Evolutionary conservation across 2,888 invertebrate genomes (phyloP).

Genomic region (Ariolimax columbianus): DNA sequence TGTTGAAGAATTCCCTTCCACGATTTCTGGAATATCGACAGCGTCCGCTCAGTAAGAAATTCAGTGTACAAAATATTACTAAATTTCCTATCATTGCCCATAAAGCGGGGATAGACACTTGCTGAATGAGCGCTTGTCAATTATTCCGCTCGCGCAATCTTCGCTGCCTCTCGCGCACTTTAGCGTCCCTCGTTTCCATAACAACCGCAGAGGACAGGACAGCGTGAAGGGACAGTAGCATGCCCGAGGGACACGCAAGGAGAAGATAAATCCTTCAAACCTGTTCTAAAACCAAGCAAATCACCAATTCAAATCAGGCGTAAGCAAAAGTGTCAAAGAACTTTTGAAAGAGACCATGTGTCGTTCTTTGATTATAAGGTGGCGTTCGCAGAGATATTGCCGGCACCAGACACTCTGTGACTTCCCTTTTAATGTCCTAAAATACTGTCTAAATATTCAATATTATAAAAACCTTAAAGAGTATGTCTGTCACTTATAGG

Average conservation of each 20-base stretch:
- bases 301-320: slow-evolving; percentile 14
- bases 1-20: background rate
- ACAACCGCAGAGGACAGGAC: slow-evolving; percentile 4
- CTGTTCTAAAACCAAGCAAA: slow-evolving; percentile 2
- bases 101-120: background rate
- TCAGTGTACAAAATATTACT: background rate
- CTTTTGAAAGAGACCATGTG: background rate
- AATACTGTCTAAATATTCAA: no score
- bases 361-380: background rate
- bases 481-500: no score
- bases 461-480: no score
- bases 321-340: background rate
- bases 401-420: background rate
- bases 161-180: background rate
- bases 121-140: slow-evolving; percentile 16
- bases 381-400: background rate
- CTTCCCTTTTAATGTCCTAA: no score
- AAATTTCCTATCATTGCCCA: background rate
- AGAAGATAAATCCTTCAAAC: slow-evolving; percentile 16
- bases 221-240: background rate
- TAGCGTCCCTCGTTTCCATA: slow-evolving; percentile 24
- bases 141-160: background rate
- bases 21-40: background rate
- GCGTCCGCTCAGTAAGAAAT: background rate
- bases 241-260: background rate